phyloP scores from a whole-genome alignment of 2,888 invertebrate genomes.

The Callyntrura guangdongensis region DNA sequence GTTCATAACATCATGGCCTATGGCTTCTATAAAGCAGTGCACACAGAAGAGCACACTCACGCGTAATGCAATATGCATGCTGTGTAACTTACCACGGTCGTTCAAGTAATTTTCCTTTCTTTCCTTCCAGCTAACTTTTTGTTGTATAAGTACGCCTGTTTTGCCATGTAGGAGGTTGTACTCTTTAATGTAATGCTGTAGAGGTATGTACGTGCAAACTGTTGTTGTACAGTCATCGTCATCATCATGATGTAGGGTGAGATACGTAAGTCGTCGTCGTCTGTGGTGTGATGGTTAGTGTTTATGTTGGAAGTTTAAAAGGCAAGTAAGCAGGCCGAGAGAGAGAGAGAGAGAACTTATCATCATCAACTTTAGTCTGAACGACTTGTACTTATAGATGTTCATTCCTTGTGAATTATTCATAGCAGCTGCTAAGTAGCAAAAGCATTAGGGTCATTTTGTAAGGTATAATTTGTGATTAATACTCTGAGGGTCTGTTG shows the following conservation, averaged over 20 bases:
- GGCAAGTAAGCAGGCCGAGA: constrained; percentile 17
- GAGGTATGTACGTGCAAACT: not conserved
- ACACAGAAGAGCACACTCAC: constrained; percentile 8
- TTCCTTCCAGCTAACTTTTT: constrained; percentile 42
- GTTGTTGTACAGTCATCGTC: not conserved
- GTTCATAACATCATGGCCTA: constrained; percentile 2
- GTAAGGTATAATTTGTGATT: constrained; percentile 79
- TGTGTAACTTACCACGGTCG: constrained; percentile 20
- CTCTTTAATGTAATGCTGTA: constrained; percentile 44
- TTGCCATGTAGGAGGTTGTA: constrained; percentile 18
- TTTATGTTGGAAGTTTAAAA: constrained; percentile 50
- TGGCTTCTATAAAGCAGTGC: not conserved
- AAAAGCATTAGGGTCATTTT: constrained; percentile 79
- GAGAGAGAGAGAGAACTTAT: not conserved
- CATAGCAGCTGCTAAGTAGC: constrained; percentile 79
- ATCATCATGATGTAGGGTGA: constrained; percentile 1
- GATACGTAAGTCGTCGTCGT: not conserved
- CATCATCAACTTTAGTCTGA: constrained; percentile 65
- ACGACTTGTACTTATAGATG: constrained; percentile 58
- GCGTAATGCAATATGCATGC: constrained; percentile 48
- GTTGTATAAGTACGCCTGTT: constrained; percentile 1
- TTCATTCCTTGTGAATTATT: constrained; percentile 77
- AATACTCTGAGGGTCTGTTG: constrained; percentile 76
- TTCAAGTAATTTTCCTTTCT: constrained; percentile 12
- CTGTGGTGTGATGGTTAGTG: constrained; percentile 51